phyloP scores from a whole-genome alignment of 2,797 vertebrate genomes.

The Aratinga solstitialis region DNA sequence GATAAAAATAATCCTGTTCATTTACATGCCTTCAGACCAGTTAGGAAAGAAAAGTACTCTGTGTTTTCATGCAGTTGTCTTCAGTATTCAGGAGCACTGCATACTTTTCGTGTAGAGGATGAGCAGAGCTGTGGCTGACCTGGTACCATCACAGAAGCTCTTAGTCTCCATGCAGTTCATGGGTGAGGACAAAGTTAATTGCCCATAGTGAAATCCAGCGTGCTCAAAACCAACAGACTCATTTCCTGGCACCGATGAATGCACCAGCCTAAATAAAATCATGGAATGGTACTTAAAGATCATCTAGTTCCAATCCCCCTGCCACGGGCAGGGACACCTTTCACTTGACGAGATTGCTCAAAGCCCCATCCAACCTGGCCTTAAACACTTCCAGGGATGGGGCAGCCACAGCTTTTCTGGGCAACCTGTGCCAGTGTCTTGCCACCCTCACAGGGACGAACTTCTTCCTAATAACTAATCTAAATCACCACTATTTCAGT shows the following conservation, averaged over 20 bases:
- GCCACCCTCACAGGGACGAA: not conserved
- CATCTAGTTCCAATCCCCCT: not conserved
- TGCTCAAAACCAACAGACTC: not conserved
- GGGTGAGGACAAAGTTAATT: not conserved
- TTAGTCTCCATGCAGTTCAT: fast-evolving
- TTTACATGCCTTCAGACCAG: not conserved
- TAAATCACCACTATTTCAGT: not conserved
- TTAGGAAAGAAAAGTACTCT: not conserved
- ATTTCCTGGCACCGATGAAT: not conserved
- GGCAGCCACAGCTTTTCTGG: not conserved
- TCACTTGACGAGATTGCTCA: not conserved
- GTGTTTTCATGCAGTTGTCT: not conserved
- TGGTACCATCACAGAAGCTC: not conserved
- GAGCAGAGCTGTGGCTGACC: not conserved
- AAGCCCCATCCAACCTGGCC: not conserved
- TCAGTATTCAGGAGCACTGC: not conserved
- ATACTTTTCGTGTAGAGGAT: not conserved
- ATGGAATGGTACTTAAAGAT: not conserved
- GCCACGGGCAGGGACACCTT: not conserved
- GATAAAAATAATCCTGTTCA: slow-evolving; percentile 7
- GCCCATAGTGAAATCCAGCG: not conserved
- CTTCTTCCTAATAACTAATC: not conserved
- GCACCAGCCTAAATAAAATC: not conserved
- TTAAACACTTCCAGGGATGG: not conserved
- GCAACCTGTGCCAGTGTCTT: not conserved